Conservation (phyloP, 2,113 vertebrate species). For the Merops nubicus region DNA sequence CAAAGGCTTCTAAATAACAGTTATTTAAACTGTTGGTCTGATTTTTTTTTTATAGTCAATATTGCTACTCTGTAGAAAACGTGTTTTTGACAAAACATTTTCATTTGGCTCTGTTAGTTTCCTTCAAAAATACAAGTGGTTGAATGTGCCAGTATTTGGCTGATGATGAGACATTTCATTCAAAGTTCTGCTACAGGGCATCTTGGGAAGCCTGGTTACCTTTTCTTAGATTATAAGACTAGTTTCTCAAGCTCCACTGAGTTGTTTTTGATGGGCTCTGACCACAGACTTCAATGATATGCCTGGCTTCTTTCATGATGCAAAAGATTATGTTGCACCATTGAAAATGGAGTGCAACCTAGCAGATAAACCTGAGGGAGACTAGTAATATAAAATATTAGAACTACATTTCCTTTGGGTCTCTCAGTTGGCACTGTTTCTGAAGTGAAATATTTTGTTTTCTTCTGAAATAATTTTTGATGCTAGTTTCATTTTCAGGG, state of each 20-base stretch:
- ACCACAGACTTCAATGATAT: background rate
- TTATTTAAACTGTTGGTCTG: background rate
- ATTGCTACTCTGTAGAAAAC: background rate
- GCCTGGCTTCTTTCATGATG: background rate
- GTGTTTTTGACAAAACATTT: background rate
- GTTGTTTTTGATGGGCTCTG: background rate
- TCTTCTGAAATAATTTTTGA: background rate
- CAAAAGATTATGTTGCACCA: background rate
- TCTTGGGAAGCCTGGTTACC: background rate
- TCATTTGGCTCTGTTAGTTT: background rate
- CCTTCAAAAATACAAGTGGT: background rate
- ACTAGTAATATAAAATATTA: background rate
- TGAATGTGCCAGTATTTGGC: background rate
- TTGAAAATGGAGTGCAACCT: background rate
- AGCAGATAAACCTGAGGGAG: background rate
- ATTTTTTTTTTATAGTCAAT: background rate
- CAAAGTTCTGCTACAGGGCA: background rate
- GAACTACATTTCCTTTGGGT: background rate
- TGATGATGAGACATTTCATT: background rate
- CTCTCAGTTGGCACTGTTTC: background rate
- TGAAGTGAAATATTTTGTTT: background rate
- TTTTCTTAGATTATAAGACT: background rate
- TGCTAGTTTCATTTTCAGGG: background rate
- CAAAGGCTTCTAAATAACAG: background rate
- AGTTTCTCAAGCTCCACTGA: background rate